These are phyloP conservation scores for Aptenodytes patagonicus DNA, from an alignment of 2,113 vertebrate species.

Conservation along the genomic window DNA sequence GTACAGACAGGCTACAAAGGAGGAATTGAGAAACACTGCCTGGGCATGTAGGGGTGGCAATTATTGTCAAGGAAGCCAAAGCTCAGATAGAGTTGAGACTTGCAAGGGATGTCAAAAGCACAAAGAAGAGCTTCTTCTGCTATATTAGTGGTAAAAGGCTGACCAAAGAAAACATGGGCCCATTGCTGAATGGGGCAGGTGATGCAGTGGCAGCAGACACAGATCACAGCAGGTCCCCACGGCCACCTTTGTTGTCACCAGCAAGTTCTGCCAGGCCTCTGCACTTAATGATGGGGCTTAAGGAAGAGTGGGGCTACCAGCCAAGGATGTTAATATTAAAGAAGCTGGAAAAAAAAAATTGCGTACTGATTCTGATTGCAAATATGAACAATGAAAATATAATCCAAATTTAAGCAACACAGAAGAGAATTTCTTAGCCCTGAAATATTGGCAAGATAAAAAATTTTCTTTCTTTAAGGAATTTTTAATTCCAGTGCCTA, in stretches of 20 bases:
- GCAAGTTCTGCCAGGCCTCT: not conserved
- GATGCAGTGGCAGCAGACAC: not conserved
- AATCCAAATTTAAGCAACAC: not conserved
- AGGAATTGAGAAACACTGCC: not conserved
- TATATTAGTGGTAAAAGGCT: not conserved
- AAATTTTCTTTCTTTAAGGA: not conserved
- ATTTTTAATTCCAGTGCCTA: not conserved
- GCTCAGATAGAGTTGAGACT: not conserved
- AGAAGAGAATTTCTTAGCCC: not conserved
- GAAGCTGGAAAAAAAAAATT: not conserved
- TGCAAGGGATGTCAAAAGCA: not conserved
- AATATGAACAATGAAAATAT: not conserved
- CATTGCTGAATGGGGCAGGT: not conserved
- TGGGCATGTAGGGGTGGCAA: not conserved
- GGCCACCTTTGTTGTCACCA: not conserved
- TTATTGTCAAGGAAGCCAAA: not conserved
- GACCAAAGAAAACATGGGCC: not conserved
- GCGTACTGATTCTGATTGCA: not conserved
- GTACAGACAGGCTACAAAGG: not conserved
- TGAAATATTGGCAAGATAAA: not conserved
- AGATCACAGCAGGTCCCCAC: not conserved
- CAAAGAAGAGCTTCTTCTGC: not conserved
- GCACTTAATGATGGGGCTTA: not conserved
- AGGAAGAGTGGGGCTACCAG: not conserved
- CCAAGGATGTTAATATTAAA: not conserved